Evolutionary conservation across 2,888 invertebrate genomes (phyloP).

Genomic region (Ceriagrion tenellum): DNA sequence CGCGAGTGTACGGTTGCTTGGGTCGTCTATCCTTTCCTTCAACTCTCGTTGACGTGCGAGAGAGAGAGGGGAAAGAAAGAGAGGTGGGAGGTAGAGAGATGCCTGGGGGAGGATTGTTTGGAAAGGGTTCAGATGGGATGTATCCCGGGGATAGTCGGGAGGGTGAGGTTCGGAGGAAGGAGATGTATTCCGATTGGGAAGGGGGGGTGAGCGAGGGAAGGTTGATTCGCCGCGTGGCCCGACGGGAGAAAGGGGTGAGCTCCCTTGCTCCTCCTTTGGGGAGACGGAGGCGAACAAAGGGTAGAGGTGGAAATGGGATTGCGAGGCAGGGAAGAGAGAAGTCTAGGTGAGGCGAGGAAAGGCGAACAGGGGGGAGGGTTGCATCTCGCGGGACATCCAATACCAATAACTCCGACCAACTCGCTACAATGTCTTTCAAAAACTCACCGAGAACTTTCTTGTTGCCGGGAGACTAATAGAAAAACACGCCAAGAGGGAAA

Average conservation of each 20-base stretch:
- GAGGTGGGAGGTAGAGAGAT: not conserved
- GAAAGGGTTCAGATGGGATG: not conserved
- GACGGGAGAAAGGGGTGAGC: too few relatives aligned
- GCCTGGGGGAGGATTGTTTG: too few relatives aligned
- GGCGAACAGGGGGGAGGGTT: not conserved
- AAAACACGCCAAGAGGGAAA: not conserved
- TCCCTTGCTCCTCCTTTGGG: too few relatives aligned
- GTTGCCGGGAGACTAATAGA: not conserved
- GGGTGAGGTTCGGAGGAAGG: too few relatives aligned
- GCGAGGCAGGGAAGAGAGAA: not conserved
- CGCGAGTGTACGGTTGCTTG: not conserved
- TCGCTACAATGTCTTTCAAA: slow-evolving; percentile 3
- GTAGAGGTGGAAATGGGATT: not conserved
- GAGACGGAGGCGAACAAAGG: not conserved
- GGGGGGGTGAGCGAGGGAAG: too few relatives aligned
- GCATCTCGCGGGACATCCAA: slow-evolving; percentile 8
- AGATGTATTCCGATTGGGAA: too few relatives aligned
- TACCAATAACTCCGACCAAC: not conserved
- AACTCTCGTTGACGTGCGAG: not conserved
- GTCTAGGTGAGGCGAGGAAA: not conserved
- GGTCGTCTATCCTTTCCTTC: too few relatives aligned
- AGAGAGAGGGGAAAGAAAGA: not conserved
- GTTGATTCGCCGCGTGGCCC: too few relatives aligned
- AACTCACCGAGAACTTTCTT: not conserved
- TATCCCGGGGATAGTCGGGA: too few relatives aligned